Base-by-base conservation (phyloP, 1,140 invertebrate genomes). In the Andricus grossulariae region DNA sequence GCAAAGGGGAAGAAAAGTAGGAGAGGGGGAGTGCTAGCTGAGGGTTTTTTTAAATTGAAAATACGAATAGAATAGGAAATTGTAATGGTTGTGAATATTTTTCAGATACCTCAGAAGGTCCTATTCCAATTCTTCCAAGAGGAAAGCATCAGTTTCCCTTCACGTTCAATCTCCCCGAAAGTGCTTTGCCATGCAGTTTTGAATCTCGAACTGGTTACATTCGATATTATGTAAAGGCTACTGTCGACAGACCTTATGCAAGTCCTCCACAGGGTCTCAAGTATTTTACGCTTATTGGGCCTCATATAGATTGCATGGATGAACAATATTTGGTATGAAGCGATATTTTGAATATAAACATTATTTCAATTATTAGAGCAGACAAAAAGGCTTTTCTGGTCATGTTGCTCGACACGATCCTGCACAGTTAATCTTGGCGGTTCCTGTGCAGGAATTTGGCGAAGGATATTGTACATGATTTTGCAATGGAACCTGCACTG, bases 301-400 rank as follows among this genome's bases (percentile, higher is more conserved):
- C 96, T 15, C 95, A 96, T 84, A 96, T 96, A 83, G 96, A 97
- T 88, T 97, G 96, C 86, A 96, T 96, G 95, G 96, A 97, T 77
- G 95, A 97, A 85, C 94, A 96, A 88, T 96, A 96, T 88, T 91
- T 97, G 92, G 96, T 96, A 91, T 92, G 91, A 87, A 76, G 32
- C 21, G 39, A 11, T 13, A 49, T 74, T 70, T 51, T 75, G 50
- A 55, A 51, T 10, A 19, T 45, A 39, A 32, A 32, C 25, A n/a
- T n/a, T n/a, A n/a, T n/a, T n/a, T n/a, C n/a, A n/a, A n/a, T n/a
- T n/a, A n/a, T n/a, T n/a, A n/a, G n/a, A n/a, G n/a, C n/a, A n/a
- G n/a, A n/a, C n/a, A n/a, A n/a, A n/a, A n/a, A n/a, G n/a, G n/a
- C n/a, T n/a, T n/a, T n/a, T n/a, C n/a, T n/a, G n/a, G n/a, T n/a